Base-by-base conservation (phyloP, 2,888 invertebrate species). In the Drosophila anceps region DNA sequence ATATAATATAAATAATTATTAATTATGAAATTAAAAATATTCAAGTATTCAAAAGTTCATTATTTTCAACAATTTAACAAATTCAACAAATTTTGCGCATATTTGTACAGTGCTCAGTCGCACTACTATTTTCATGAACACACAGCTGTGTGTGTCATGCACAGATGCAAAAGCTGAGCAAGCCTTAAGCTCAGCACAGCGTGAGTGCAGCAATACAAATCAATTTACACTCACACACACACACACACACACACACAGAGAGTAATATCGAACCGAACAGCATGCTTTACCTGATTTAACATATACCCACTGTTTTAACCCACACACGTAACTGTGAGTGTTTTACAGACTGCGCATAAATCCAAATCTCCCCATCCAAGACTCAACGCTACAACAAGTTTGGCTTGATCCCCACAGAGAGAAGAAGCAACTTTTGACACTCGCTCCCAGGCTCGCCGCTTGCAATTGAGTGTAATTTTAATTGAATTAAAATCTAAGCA, bases 401-500 rank as follows among this genome's bases (percentile, higher is more conserved):
- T 57, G 2, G 29, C 37, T 53, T 58, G 31, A 61, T 71, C 20
- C 51, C 15, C 39, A 31, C 44, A 62, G 6, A 24, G 18, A 13
- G 48, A 20, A 2, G 20, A 24, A 2, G 2, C 24, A 50, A 66
- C 39, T 66, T 59, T 73, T 55, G 58, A 58, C 44, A 53, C 43
- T 59, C 39, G 61, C 66, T 67, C 51, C 53, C 53, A 67, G 62
- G 73, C 61, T 59, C 48, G 60, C 43, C 48, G 60, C 43, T 12
- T 39, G 53, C 60, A 64, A 57, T 66, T 76, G 66, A 69, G 66
- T 81, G 69, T 84, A 81, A 83, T 84, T 84, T 84, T 54, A 84
- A 79, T 76, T 86, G 67, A 83, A 87, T 87, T 79, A 82, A 82
- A 83, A 82, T 82, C 88, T 82, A 82, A 82, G 83, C 84, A 84